A percentile compares a stretch with the other conserved stretches of the same genome.
These are phyloP conservation scores for Lysandra bellargus DNA, from an alignment of 2,888 invertebrate species.

Conservation along the genomic window DNA sequence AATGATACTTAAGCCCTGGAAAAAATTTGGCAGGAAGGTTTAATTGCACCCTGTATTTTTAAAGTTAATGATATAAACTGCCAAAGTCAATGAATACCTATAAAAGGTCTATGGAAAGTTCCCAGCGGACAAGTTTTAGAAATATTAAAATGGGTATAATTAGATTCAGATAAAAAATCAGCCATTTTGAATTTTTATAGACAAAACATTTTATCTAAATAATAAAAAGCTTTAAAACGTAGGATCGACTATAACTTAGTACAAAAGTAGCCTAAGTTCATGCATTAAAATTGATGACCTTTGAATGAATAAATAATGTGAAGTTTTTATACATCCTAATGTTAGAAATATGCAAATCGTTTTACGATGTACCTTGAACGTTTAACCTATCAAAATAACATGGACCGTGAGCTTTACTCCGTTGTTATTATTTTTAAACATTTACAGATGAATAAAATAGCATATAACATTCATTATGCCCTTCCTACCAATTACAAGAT, in stretches of 20 bases:
- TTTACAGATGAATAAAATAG: neutral
- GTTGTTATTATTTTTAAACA: neutral
- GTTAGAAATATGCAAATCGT: conserved; percentile 26
- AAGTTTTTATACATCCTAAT: conserved; percentile 25
- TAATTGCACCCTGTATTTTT: too few species aligned
- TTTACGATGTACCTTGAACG: conserved; percentile 23
- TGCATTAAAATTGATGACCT: conserved; percentile 29
- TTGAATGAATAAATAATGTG: conserved; percentile 22
- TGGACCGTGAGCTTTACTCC: neutral
- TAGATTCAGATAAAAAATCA: conserved; percentile 6
- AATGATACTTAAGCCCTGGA: too few species aligned
- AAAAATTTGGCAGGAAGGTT: too few species aligned
- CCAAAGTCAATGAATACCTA: neutral
- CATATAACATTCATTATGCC: too few species aligned
- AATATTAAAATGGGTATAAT: neutral
- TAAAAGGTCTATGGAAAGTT: conserved; percentile 24
- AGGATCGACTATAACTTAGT: neutral
- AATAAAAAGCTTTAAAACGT: conserved; percentile 22
- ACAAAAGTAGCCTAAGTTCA: conserved; percentile 7
- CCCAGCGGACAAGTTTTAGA: neutral
- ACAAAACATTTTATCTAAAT: conserved; percentile 13
- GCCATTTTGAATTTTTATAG: conserved; percentile 5
- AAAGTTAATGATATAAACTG: neutral
- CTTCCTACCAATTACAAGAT: neutral
- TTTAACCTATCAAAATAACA: conserved; percentile 28